Evolutionary conservation across 2,113 vertebrate genomes (phyloP), one percentile per base, ranked within the genome.

Genomic region (Sarotherodon lohbergeri): DNA sequence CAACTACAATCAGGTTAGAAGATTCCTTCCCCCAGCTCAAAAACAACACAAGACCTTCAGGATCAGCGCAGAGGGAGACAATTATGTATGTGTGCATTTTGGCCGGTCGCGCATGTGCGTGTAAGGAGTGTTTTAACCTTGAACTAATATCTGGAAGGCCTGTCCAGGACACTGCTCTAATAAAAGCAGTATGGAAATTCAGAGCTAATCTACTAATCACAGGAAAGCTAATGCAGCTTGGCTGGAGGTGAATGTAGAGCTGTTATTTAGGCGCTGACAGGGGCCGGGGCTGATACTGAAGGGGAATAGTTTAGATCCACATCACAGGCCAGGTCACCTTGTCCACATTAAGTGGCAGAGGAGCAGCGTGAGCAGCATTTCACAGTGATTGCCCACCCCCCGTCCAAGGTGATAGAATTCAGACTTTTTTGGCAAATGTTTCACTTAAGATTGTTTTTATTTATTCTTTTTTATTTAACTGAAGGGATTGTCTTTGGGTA

Each of bases 111-210:
- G 19, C 54, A 24, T 52, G 34, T 34, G 46, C 61, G 59, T 57
- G 88, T 46, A 63, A 78, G 29, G 87, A 81, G 82, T 9, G 81
- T 88, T 94, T 89, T 95, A 94, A 95, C 95, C 94, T 95, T 95
- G 93, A 94, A 90, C 93, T 68, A 55, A 87, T 86, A 84, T 93
- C 88, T 88, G 52, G 55, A 83, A 90, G 90, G 88, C 83, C 82
- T 48, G 90, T 81, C 80, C 16, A 27, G 88, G 90, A 91, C 86
- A 34, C 39, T 0, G 84, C 81, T 82, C 91, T 93, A 93, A 94
- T 95, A 93, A 95, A 93, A 95, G 89, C 91, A 66, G 92, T 90
- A 94, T 95, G 94, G 89, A 94, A 92, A 95, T 95, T 84, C 84
- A 57, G 88, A 85, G 90, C 88, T 95, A 95, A 93, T 94, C 92